Evolutionary conservation across 2,888 invertebrate genomes (phyloP), one percentile per base, ranked within the genome.

Genomic region (Epinotia bilunana): DNA sequence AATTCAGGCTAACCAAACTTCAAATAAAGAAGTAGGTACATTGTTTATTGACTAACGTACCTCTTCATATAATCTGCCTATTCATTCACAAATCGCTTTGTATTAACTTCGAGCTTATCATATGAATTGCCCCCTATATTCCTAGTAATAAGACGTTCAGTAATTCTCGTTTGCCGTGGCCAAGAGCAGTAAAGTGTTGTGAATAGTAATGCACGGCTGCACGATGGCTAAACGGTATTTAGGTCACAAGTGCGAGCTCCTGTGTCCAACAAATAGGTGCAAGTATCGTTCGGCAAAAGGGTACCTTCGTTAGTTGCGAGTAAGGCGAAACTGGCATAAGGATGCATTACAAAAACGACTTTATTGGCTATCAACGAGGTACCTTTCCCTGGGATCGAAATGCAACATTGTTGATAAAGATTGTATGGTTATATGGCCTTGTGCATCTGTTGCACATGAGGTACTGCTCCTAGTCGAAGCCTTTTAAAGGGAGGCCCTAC

Each of bases 231-330:
- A 23, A 64, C 20, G 78, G 79, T 79, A 80, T 80, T 78, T 74
- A 74, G 80, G 70, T 77, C 81, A 78, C 79, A 79, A 80, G 76
- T 78, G 78, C 77, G 78, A 46, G 69, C 61, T 33, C 61, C 61
- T 61, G 28, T 33, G 9, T 16, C n/a, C 6, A 33, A 23, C 7
- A 33, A 61, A 61, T 16, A 33, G n/a, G 23, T n/a, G 5, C 13
- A 7, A 61, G 33, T 61, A 13, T 61, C 61, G 16, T 33, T 33
- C n/a, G 16, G 28, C 61, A 33, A 33, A 28, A 28, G 7, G 5
- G 9, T 7, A 61, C 33, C 39, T 16, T 79, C 55, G 77, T 74
- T 2, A 2, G 53, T n/a, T 53, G n/a, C n/a, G 16, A 53, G 1
- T 53, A 53, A 53, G 53, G 53, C 53, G n/a, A 53, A 5, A 53